Conservation (phyloP, 2,797 vertebrate species). For the Danio kyathit region DNA sequence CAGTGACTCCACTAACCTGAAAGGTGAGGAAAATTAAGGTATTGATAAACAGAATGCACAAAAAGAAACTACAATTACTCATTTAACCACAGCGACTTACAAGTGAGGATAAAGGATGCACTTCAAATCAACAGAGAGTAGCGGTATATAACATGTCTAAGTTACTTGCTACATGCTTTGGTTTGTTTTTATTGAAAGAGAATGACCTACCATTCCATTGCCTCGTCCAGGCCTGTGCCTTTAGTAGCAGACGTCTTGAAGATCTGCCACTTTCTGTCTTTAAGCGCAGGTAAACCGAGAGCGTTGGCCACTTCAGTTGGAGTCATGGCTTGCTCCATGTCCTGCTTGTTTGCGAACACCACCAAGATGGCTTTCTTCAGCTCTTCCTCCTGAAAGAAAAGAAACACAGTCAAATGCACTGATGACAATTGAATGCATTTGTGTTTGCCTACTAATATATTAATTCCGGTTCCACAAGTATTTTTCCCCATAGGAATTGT, state of each 20-base stretch:
- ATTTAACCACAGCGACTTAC: too few relatives aligned
- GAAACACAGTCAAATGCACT: not conserved
- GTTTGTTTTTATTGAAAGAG: not conserved
- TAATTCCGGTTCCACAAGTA: too few relatives aligned
- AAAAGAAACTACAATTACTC: not conserved
- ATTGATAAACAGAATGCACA: not conserved
- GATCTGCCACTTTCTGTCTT: conserved; percentile 99
- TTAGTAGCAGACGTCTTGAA: conserved; percentile 98
- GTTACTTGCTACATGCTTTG: not conserved
- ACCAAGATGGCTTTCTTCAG: conserved; percentile 97
- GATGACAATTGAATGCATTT: not conserved
- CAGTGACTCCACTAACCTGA: conserved; percentile 92
- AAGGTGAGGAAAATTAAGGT: conserved; percentile 43
- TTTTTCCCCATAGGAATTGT: too few relatives aligned
- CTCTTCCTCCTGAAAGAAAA: conserved; percentile 89
- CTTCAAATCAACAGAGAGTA: too few relatives aligned
- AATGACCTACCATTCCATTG: conserved; percentile 93
- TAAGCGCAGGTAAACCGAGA: conserved; percentile 92
- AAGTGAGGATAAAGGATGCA: not conserved
- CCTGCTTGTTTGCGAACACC: conserved; percentile 99
- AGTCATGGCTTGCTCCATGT: conserved; percentile 99
- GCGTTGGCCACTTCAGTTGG: conserved; percentile 95
- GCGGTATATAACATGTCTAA: too few relatives aligned
- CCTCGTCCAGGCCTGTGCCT: conserved; percentile 94
- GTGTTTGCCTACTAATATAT: too few relatives aligned